Base-by-base conservation (phyloP, 2,888 invertebrate genomes). In the Tortrix viridana region DNA sequence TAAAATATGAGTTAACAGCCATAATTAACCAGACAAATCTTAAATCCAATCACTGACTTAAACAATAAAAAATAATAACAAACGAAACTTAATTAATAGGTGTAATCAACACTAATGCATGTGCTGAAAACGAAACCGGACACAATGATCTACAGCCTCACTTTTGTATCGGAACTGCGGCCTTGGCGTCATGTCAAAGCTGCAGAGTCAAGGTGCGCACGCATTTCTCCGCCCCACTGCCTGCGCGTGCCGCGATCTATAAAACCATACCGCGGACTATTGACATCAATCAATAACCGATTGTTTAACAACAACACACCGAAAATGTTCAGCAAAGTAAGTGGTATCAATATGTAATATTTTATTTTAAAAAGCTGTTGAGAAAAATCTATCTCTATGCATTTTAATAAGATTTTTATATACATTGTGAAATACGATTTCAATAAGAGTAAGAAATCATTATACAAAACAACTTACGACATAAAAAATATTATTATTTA, bases 251-350 rank as follows among this genome's bases (percentile, higher is more conserved):
- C 65, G 72, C 65, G 74, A 77, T 82, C 77, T 86, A 88, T 87
- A 87, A 81, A 88, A 86, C 77, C 83, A 82, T 83, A 82, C 75
- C 65, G 71, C 77, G 71, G 72, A 69, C 72, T 66, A 73, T 76
- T 82, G 78, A 81, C 79, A 87, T 79, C 79, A 86, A 85, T 86
- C 82, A 78, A 77, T 76, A 75, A 72, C 74, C 69, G 75, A 76
- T 80, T 77, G 76, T 80, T 74, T 74, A 74, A 79, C 77, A 74
- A 79, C 77, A 71, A 76, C 72, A 80, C 77, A 81, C 72, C 71
- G 79, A 84, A 80, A 74, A 86, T 86, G 86, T 85, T 85, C 77
- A 84, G 81, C 79, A 85, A 85, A 85, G 86, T 86, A 66, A 84
- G 86, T 83, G 16, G 14, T n/a, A 14, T 41, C n/a, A n/a, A n/a